A percentile compares a stretch with the other conserved stretches of the same genome.
phyloP scores from a whole-genome alignment of 2,888 invertebrate species.

The Ophion costatus region DNA sequence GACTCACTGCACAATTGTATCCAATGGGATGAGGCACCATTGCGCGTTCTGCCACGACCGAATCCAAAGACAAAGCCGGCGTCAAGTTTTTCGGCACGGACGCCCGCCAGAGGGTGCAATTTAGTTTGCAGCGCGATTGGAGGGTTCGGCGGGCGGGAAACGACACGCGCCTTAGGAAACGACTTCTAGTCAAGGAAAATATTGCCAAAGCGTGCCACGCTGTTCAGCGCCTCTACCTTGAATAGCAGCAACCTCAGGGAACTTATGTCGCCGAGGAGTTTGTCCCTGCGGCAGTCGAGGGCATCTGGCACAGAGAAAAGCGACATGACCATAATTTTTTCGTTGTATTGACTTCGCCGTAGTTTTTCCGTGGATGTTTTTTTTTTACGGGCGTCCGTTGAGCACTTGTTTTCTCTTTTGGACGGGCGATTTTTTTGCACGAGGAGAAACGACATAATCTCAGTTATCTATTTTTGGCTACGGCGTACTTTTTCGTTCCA shows the following conservation, averaged over 20 bases:
- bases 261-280: not conserved
- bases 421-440: too few species aligned
- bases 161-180: too few species aligned
- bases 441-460: not conserved
- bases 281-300: not conserved
- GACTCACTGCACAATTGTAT: constrained; percentile 59
- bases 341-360: not conserved
- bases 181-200: not conserved
- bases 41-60: not conserved
- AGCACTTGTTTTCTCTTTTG: not conserved
- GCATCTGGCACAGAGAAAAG: too few species aligned
- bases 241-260: not conserved
- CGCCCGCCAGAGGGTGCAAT: constrained; percentile 48
- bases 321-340: too few species aligned
- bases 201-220: not conserved
- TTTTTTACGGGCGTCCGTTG: not conserved
- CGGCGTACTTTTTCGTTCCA: not conserved
- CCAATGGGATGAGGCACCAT: constrained; percentile 10
- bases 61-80: constrained; percentile 49
- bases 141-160: not conserved
- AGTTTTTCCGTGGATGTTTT: not conserved
- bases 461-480: not conserved
- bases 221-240: not conserved
- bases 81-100: constrained; percentile 52
- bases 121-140: constrained; percentile 21